Conservation (phyloP, 2,888 invertebrate species). For the Ditylenchus weischeri region DNA sequence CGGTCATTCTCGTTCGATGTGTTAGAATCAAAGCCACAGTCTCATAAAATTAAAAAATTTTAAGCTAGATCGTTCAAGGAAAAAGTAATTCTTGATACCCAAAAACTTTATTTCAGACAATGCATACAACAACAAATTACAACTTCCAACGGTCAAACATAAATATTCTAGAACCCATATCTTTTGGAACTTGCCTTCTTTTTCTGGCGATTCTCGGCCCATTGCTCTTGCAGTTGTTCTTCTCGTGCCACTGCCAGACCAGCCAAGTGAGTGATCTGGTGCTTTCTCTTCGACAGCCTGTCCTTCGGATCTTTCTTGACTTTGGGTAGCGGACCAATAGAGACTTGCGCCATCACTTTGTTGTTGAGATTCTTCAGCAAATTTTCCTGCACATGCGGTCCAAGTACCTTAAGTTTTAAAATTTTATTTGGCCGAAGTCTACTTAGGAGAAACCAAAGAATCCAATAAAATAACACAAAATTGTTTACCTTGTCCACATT, state of each 20-base stretch:
- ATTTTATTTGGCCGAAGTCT: neutral
- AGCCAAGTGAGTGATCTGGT: conserved; percentile 58
- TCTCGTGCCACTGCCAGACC: conserved; percentile 51
- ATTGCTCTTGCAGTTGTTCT: conserved; percentile 53
- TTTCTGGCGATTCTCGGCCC: conserved; percentile 49
- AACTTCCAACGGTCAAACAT: too few relatives aligned
- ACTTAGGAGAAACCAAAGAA: neutral
- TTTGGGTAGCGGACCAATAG: conserved; percentile 26
- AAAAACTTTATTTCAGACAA: too few relatives aligned
- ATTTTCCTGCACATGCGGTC: conserved; percentile 50
- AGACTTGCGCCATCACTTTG: conserved; percentile 26
- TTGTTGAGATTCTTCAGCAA: conserved; percentile 48
- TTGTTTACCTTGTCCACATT: conserved; percentile 45
- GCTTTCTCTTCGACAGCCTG: conserved; percentile 51
- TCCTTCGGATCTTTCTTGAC: conserved; percentile 34
- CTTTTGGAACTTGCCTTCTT: conserved; percentile 49
- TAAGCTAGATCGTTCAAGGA: neutral
- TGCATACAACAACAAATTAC: too few relatives aligned
- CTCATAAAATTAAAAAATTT: too few relatives aligned
- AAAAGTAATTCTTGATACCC: neutral
- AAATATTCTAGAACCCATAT: conserved; percentile 49
- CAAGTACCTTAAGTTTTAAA: conserved; percentile 39
- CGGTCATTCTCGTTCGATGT: too few relatives aligned
- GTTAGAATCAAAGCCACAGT: too few relatives aligned
- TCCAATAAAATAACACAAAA: conserved; percentile 11